Conservation (phyloP, 2,888 invertebrate genomes). For the Azorinus chamasolen region DNA sequence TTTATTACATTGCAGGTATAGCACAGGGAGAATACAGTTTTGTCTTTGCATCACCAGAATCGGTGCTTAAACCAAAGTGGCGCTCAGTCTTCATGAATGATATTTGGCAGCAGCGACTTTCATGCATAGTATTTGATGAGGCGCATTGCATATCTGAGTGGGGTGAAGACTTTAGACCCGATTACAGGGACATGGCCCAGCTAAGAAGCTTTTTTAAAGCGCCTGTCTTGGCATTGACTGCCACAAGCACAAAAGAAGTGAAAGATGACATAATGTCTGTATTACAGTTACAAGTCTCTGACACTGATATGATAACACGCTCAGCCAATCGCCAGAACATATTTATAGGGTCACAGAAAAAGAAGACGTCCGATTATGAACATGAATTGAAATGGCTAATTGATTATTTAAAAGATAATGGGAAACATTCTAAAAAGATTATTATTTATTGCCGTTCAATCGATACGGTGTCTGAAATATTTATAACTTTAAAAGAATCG, state of each 20-base stretch:
- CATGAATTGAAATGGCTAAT: conserved; percentile 29
- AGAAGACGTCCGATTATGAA: conserved; percentile 9
- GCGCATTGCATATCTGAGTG: conserved; percentile 65
- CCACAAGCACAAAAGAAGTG: conserved; percentile 38
- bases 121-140: conserved; percentile 50
- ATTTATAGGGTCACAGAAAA: conserved; percentile 24
- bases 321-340: conserved; percentile 42
- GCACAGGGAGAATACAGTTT: conserved; percentile 17
- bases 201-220: conserved; percentile 38
- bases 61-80: conserved; percentile 48
- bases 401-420: conserved; percentile 35
- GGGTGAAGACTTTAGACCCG: conserved; percentile 54
- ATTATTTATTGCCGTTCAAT: conserved; percentile 58
- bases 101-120: conserved; percentile 38
- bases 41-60: conserved; percentile 52
- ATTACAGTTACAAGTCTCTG: conserved; percentile 26
- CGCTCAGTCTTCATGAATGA: conserved; percentile 31
- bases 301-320: conserved; percentile 26
- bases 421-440: conserved; percentile 33
- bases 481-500: conserved; percentile 39
- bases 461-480: conserved; percentile 50
- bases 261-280: conserved; percentile 43
- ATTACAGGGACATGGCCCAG: conserved; percentile 36
- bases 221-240: conserved; percentile 48
- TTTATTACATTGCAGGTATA: conserved; percentile 15